Evolutionary conservation across 2,113 vertebrate species (phyloP), one percentile per base, ranked within the genome.

Genomic region (Heterotilapia buettikoferi): DNA sequence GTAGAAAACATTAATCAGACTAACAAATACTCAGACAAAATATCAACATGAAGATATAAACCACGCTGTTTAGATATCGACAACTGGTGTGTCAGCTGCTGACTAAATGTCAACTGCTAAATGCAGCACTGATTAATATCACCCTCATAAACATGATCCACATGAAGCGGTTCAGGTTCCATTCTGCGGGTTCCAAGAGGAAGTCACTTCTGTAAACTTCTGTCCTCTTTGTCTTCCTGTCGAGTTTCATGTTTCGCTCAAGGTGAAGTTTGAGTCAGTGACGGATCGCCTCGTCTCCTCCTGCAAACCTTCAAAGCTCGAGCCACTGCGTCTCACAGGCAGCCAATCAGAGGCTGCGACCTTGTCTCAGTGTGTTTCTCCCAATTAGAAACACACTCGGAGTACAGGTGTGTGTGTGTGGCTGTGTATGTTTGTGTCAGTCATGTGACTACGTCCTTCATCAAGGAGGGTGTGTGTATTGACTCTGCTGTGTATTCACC

Each of bases 311-410:
- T 57, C 43, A 81, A 19, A 50, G 53, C 57, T 59, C 3, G 31
- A 71, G 40, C 33, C 45, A 29, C 45, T 31, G 7, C 16, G 4
- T 24, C 76, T 14, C 50, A 26, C 3, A 26, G 11, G 4, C 87
- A 84, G 52, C 90, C 87, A 87, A 89, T 89, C 50, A 56, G 19
- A 83, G 12, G 21, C 85, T 53, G 68, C 36, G 18, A 87, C 90
- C 88, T 91, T 89, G 90, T 78, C 33, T 76, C 13, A 13, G 45
- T 43, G 21, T 19, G 56, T 80, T 52, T 68, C 47, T 68, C 68
- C 29, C 50, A 24, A 33, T 82, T 83, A 90, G 86, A 82, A 66
- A 73, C 61, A 83, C 57, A 50, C 50, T 59, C 40, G 9, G 16
- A 14, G 53, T 29, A 21, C 50, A 86, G 61, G 84, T 82, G 54